Evolutionary conservation across 2,888 invertebrate species (phyloP).

Genomic region (Tetragonula carbonaria): DNA sequence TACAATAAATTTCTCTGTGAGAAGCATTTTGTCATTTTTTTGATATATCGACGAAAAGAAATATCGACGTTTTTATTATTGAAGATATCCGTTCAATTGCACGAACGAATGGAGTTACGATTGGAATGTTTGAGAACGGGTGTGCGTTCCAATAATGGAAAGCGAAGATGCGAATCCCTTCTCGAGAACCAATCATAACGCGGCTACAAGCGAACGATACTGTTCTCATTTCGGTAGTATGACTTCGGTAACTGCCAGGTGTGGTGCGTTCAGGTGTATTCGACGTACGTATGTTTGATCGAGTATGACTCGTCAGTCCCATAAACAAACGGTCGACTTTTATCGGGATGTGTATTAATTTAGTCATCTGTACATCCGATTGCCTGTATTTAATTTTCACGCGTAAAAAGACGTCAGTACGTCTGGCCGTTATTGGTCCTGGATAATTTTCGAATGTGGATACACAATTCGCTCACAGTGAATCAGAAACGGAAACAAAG

Average conservation of each 20-base stretch:
- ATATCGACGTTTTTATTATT: neutral
- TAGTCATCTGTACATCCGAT: neutral
- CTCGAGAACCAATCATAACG: neutral
- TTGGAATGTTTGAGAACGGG: slow-evolving; percentile 28
- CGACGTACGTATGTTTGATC: slow-evolving; percentile 49
- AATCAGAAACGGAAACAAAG: slow-evolving; percentile 43
- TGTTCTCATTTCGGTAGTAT: slow-evolving; percentile 47
- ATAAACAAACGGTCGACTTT: slow-evolving; percentile 51
- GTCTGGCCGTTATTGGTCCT: slow-evolving; percentile 6
- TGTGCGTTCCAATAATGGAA: slow-evolving; percentile 24
- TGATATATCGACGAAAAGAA: neutral
- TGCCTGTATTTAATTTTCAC: neutral
- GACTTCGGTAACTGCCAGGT: slow-evolving; percentile 33
- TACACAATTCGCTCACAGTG: slow-evolving; percentile 35
- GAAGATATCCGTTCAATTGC: neutral
- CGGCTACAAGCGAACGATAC: slow-evolving; percentile 31
- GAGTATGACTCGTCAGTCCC: slow-evolving; percentile 45
- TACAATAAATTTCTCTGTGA: neutral
- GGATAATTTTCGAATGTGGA: slow-evolving; percentile 50
- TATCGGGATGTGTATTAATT: slow-evolving; percentile 38
- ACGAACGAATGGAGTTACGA: neutral
- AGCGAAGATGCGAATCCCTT: neutral
- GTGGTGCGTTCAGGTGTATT: slow-evolving; percentile 40
- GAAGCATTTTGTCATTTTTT: neutral
- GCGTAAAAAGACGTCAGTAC: neutral